phyloP scores from a whole-genome alignment of 2,113 vertebrate genomes.

The Odobenus rosmarus region DNA sequence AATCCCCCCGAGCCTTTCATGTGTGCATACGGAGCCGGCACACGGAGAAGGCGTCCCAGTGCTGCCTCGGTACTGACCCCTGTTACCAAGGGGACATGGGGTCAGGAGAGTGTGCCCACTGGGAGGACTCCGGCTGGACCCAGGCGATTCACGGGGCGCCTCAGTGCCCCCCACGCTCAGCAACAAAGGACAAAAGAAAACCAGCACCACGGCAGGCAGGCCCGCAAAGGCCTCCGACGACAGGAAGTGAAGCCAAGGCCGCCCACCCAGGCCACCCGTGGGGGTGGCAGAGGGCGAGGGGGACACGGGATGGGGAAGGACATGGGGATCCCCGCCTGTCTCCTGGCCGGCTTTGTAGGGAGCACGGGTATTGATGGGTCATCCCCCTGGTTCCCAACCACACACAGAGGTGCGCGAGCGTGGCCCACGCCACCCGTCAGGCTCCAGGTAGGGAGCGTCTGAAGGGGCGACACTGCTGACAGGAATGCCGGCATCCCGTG shows the following conservation, averaged over 20 bases:
- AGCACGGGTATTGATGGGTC: accelerated
- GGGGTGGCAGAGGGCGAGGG: accelerated
- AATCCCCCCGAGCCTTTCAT: background rate
- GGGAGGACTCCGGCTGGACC: background rate
- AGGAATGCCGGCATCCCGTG: background rate
- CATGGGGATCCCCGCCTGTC: background rate
- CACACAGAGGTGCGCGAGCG: accelerated
- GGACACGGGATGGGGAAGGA: accelerated
- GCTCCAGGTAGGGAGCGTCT: background rate
- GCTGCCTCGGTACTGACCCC: background rate
- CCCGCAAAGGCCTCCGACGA: background rate
- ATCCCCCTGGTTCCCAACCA: background rate
- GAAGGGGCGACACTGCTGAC: accelerated
- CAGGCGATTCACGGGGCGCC: accelerated
- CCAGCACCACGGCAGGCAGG: accelerated
- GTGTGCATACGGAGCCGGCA: background rate
- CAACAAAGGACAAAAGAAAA: background rate
- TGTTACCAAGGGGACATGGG: too few relatives aligned
- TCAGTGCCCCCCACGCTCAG: background rate
- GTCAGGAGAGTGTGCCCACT: too few relatives aligned
- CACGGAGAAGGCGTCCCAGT: too few relatives aligned
- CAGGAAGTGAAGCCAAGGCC: background rate
- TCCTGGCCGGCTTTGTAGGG: background rate
- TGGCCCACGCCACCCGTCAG: background rate
- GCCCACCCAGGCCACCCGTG: background rate